Conservation (phyloP, 1,140 invertebrate species). For the Idris sp. region DNA sequence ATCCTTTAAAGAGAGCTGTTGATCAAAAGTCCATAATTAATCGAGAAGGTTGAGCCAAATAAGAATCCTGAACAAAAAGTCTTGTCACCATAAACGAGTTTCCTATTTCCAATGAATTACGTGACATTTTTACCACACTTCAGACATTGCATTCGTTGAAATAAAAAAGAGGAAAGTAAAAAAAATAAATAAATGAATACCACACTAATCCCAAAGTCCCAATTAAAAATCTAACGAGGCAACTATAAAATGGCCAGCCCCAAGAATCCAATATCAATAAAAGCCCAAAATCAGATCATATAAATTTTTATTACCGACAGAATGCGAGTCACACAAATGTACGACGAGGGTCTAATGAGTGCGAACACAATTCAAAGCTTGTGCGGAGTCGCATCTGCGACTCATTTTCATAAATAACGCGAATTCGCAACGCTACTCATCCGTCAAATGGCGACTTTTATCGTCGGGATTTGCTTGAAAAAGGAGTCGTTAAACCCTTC, state of each 20-base stretch:
- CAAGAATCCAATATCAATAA: conserved; percentile 56
- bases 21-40: too few relatives aligned
- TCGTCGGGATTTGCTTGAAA: conserved; percentile 11
- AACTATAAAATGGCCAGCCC: conserved; percentile 41
- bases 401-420: conserved; percentile 77
- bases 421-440: conserved; percentile 69
- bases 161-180: too few relatives aligned
- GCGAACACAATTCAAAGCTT: conserved; percentile 21
- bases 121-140: conserved; percentile 50
- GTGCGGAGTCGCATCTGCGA: conserved; percentile 18
- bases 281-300: conserved; percentile 53
- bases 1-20: too few relatives aligned
- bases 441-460: conserved; percentile 42
- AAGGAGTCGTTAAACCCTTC: conserved; percentile 56
- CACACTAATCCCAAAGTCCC: conserved; percentile 28
- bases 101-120: conserved; percentile 51
- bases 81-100: conserved; percentile 40
- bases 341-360: conserved; percentile 38
- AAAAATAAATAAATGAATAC: too few relatives aligned
- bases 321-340: conserved; percentile 19
- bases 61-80: too few relatives aligned
- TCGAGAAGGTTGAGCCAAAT: too few relatives aligned
- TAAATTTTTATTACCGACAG: conserved; percentile 53
- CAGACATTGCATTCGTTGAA: background rate
- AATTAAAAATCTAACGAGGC: conserved; percentile 55